Conservation (phyloP, 2,113 vertebrate species). For the Archocentrus centrarchus region DNA sequence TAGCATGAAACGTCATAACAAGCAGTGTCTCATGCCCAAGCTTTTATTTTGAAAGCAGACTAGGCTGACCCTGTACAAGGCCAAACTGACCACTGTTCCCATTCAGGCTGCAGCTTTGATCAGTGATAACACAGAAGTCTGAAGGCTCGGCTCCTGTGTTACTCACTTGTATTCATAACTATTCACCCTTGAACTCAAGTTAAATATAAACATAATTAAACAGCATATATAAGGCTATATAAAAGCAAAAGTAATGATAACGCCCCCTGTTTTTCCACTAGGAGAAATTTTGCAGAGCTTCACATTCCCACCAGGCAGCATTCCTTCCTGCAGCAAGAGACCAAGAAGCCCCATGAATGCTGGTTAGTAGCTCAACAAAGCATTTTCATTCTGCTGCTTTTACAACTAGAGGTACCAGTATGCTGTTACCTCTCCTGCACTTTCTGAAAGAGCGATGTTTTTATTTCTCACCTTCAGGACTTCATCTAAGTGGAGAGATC, state of each 20-base stretch:
- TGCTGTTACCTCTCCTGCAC: background rate
- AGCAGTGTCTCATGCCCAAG: too few species aligned
- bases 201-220: background rate
- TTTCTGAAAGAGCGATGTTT: background rate
- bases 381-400: background rate
- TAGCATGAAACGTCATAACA: too few species aligned
- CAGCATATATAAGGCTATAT: background rate
- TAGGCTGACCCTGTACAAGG: too few species aligned
- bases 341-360: slow-evolving; percentile 15
- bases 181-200: background rate
- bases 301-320: slow-evolving; percentile 81
- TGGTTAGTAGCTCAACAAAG: slow-evolving; percentile 21
- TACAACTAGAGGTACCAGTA: background rate
- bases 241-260: background rate
- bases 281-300: slow-evolving; percentile 88
- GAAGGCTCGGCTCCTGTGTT: too few species aligned
- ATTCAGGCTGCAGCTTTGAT: too few species aligned
- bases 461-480: slow-evolving; percentile 50
- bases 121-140: too few species aligned
- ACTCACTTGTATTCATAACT: too few species aligned
- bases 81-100: too few species aligned
- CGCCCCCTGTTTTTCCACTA: slow-evolving; percentile 46
- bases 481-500: slow-evolving; percentile 81
- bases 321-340: slow-evolving; percentile 74
- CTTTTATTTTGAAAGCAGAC: too few species aligned